Evolutionary conservation across 2,888 invertebrate genomes (phyloP).

Genomic region (Dolichopus griseipennis): DNA sequence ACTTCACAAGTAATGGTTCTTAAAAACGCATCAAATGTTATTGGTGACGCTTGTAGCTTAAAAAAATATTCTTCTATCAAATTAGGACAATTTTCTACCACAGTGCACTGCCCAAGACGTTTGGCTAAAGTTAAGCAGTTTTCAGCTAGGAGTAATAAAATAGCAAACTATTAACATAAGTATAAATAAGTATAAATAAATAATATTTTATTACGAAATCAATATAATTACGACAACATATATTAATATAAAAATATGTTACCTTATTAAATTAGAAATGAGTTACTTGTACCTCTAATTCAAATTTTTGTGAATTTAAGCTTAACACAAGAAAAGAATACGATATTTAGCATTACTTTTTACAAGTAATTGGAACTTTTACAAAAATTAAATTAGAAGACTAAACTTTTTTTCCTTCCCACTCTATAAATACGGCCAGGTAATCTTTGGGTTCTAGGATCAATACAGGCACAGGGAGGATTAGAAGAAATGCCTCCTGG

Average conservation of each 20-base stretch:
- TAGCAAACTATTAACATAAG: neutral
- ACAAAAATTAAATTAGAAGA: too few relatives aligned
- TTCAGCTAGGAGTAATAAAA: conserved; percentile 27
- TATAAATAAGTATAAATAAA: too few relatives aligned
- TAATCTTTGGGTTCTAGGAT: conserved; percentile 29
- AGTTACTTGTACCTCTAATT: too few relatives aligned
- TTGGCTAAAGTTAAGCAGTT: conserved; percentile 47
- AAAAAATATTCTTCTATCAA: conserved; percentile 41
- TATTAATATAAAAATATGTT: too few relatives aligned
- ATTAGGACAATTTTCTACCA: conserved; percentile 47
- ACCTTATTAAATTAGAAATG: too few relatives aligned
- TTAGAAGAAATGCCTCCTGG: conserved; percentile 33
- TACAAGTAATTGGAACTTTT: too few relatives aligned
- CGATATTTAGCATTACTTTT: too few relatives aligned
- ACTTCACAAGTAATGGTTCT: conserved; percentile 62
- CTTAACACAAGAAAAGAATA: too few relatives aligned
- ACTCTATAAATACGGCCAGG: neutral
- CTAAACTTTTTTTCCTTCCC: neutral
- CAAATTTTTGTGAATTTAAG: too few relatives aligned
- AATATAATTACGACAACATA: neutral
- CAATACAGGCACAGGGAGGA: conserved; percentile 40
- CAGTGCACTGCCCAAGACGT: conserved; percentile 47
- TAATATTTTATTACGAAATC: neutral
- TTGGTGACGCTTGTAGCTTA: conserved; percentile 26
- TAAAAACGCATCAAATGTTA: conserved; percentile 44